A percentile compares a stretch with the other conserved stretches of the same genome.
Evolutionary conservation across 2,888 invertebrate genomes (phyloP).

Genomic region (Elysia crispata): DNA sequence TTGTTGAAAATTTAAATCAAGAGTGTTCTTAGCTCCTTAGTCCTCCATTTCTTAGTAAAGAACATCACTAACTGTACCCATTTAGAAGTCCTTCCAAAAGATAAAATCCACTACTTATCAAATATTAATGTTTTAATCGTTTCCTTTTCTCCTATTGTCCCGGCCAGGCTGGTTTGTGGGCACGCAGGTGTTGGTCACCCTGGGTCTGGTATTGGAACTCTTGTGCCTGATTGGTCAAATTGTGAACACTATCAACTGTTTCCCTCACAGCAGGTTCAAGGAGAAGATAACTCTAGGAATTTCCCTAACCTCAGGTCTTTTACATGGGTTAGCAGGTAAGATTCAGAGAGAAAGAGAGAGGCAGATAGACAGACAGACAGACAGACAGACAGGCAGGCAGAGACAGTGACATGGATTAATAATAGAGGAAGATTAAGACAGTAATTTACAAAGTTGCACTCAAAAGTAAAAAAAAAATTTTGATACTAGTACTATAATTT

Average conservation of each 20-base stretch:
- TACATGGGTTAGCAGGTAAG: constrained; percentile 38
- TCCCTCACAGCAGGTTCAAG: constrained; percentile 29
- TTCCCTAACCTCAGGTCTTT: neutral
- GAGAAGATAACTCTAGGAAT: constrained; percentile 17
- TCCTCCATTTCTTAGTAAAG: no score
- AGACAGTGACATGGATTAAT: neutral
- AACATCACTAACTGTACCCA: neutral
- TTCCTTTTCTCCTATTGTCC: neutral
- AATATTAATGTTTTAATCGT: neutral
- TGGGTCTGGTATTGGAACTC: constrained; percentile 32
- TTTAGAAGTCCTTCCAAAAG: neutral
- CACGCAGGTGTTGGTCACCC: constrained; percentile 39
- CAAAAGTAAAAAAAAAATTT: no score
- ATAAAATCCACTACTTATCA: neutral
- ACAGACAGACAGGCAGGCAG: neutral
- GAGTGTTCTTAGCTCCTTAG: no score
- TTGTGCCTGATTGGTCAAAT: constrained; percentile 36
- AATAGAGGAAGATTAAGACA: neutral
- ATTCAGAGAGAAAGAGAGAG: neutral
- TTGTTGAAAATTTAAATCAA: no score
- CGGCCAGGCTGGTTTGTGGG: constrained; percentile 41
- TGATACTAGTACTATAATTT: no score
- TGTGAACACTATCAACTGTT: constrained; percentile 48
- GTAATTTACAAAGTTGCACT: no score
- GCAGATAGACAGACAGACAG: neutral